phyloP scores from a whole-genome alignment of 1,140 invertebrate species.

The Ganaspis sp. region DNA sequence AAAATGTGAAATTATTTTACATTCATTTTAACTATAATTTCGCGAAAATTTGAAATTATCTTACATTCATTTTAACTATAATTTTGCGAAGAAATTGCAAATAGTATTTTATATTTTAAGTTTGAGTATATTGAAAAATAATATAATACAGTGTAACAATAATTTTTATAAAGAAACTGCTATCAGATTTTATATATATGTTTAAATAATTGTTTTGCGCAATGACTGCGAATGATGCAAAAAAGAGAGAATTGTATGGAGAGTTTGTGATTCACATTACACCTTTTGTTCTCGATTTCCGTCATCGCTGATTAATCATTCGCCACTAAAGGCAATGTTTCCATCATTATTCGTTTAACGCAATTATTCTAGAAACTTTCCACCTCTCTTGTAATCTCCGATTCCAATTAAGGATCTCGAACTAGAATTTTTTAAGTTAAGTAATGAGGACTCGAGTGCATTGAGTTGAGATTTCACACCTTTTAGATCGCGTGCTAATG shows the following conservation, averaged over 20 bases:
- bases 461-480: constrained; percentile 64
- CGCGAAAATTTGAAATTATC: no score
- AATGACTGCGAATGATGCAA: background rate
- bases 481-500: constrained; percentile 47
- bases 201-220: no score
- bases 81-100: no score
- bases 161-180: no score
- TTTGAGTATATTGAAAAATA: no score
- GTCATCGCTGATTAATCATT: background rate
- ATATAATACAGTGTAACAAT: no score
- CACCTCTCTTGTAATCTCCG: background rate
- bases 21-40: no score
- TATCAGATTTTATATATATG: no score
- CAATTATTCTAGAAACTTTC: constrained; percentile 9
- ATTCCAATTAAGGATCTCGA: background rate
- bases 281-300: constrained; percentile 28
- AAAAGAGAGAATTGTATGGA: background rate
- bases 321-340: background rate
- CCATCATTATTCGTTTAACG: constrained; percentile 1
- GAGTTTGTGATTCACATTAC: background rate
- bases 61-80: no score
- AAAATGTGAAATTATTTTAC: no score
- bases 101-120: no score
- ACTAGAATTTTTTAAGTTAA: constrained; percentile 37
- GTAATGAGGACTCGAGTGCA: constrained; percentile 35